These are phyloP conservation scores for Limnephilus lunatus DNA, from an alignment of 2,888 invertebrate genomes.

Conservation along the genomic window DNA sequence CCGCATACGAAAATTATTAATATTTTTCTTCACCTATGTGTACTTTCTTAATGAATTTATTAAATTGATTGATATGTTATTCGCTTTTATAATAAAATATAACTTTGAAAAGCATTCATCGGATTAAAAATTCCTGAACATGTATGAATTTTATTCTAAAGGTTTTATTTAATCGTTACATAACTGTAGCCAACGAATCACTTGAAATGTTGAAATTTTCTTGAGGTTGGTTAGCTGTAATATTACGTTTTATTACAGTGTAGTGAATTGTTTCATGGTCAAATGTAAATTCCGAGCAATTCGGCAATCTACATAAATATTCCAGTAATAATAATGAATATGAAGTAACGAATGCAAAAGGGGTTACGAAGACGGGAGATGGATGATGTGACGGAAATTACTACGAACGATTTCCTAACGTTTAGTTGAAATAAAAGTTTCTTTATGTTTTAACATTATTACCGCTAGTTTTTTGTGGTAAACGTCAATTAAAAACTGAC, in stretches of 20 bases:
- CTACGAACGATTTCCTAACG: background rate
- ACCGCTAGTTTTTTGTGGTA: background rate
- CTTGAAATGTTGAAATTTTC: slow-evolving; percentile 14
- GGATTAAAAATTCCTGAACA: background rate
- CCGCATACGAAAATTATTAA: no score
- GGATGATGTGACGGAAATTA: slow-evolving; percentile 3
- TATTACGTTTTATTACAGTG: slow-evolving; percentile 17
- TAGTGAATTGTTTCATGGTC: slow-evolving; percentile 32
- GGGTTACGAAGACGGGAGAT: background rate
- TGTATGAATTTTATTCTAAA: background rate
- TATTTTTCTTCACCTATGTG: no score
- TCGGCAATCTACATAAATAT: slow-evolving; percentile 35
- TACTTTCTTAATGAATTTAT: no score
- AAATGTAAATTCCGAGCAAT: slow-evolving; percentile 34
- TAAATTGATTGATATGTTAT: no score
- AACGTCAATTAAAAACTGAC: background rate
- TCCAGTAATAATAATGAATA: background rate
- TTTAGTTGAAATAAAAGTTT: background rate
- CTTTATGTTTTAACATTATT: background rate
- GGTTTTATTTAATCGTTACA: background rate
- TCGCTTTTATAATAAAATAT: no score
- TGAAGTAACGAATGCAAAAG: background rate
- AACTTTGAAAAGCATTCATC: background rate
- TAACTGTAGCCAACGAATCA: background rate
- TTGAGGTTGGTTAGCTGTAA: background rate